Evolutionary conservation across 2,888 invertebrate species (phyloP).

Genomic region (Gerris lacustris): DNA sequence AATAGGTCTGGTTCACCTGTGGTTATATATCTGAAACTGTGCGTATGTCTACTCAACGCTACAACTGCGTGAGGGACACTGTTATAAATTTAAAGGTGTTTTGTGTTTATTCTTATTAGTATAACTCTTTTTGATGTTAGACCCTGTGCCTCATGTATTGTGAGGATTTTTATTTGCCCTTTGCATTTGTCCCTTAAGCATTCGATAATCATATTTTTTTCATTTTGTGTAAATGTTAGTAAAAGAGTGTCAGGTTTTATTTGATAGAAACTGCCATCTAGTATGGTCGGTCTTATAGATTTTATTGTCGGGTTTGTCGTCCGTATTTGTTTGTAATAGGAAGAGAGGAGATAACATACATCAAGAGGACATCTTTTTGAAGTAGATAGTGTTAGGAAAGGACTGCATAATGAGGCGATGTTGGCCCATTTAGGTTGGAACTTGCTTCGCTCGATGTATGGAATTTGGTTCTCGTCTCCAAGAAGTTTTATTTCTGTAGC

Average conservation of each 20-base stretch:
- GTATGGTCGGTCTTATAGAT: background rate
- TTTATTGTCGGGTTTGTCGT: background rate
- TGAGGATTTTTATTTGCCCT: background rate
- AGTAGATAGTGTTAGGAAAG: background rate
- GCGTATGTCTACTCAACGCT: constrained; percentile 10
- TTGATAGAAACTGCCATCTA: background rate
- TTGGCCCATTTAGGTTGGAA: background rate
- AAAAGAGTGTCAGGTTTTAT: constrained; percentile 6
- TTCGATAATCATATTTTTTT: constrained; percentile 4
- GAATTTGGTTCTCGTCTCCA: constrained; percentile 11
- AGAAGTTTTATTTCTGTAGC: constrained; percentile 1
- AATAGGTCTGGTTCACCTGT: background rate
- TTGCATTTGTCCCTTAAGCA: background rate
- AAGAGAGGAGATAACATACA: constrained; percentile 6
- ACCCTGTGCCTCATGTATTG: background rate
- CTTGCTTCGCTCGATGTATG: background rate
- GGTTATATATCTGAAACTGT: constrained; percentile 8
- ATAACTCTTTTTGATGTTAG: background rate
- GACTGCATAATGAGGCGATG: background rate
- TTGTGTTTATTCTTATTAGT: background rate
- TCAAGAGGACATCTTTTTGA: constrained; percentile 9
- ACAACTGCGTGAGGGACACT: background rate
- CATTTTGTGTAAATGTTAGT: constrained; percentile 6
- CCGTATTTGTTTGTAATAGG: constrained; percentile 3
- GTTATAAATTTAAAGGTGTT: constrained; percentile 5